Evolutionary conservation across 2,797 vertebrate genomes (phyloP), one percentile per base, ranked within the genome.

Genomic region (Danio tinwini): DNA sequence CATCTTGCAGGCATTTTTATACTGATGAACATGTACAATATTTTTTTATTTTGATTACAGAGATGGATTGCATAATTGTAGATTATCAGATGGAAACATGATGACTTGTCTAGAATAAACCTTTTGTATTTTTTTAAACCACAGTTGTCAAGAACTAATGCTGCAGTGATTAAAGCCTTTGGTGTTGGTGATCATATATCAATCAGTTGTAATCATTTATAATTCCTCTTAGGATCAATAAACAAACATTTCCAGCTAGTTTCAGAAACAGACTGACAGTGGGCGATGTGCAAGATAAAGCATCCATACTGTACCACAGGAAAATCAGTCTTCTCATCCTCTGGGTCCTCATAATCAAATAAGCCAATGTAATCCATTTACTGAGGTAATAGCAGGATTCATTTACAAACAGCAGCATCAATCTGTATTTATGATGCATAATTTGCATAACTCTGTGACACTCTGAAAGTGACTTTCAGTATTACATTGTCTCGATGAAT

Each of bases 321-420:
- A 49, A 29, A 56, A 58, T 76, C 52, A 21, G 16, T 59, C 52
- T 45, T 77, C 11, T 56, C 53, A 49, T 58, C 45, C 65, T 69
- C 65, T 69, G 17, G 17, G 37, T 61, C 37, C 65, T 62, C 76
- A 69, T 61, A 62, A 78, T 70, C 37, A 42, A 78, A 70, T 78
- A 42, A 78, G 47, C 37, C n/a, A 70, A 7, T 29, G 29, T 50
- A 70, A 61, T 70, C 55, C n/a, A 16, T 29, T 78, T 78, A 70
- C 29, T 70, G 55, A 21, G 45, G 12, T 44, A 62, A 78, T 52
- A 21, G 55, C 76, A 58, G 29, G 65, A 69, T 42, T 78, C n/a
- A 61, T 78, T 78, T 21, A 61, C 44, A 67, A 14, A 59, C 55
- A 78, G 64, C 29, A 21, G 70, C 45, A 70, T 78, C 13, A 16